phyloP scores from a whole-genome alignment of 2,113 vertebrate genomes.

The Otocyon megalotis region DNA sequence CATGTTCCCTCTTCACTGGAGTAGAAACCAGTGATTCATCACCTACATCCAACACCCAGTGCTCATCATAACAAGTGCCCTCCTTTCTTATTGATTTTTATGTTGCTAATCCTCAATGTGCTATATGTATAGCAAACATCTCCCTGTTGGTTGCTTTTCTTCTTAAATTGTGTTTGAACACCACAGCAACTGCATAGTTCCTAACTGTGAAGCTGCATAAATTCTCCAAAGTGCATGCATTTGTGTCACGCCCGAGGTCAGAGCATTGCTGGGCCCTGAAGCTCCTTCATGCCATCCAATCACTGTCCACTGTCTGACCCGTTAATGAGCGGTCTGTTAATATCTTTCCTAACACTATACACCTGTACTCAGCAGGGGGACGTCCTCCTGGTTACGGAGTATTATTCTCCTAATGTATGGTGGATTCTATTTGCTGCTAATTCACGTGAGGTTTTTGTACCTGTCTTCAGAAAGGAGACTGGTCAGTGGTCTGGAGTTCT shows the following conservation, averaged over 20 bases:
- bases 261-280: neutral
- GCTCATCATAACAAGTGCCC: neutral
- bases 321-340: neutral
- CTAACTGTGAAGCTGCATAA: neutral
- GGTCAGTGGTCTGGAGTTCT: neutral
- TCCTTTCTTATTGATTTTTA: neutral
- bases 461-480: neutral
- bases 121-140: neutral
- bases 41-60: neutral
- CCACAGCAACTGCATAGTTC: neutral
- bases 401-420: neutral
- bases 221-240: neutral
- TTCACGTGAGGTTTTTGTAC: neutral
- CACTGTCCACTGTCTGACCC: neutral
- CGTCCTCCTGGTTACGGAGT: neutral
- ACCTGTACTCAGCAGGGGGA: neutral
- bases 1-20: neutral
- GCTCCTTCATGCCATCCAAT: neutral
- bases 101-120: neutral
- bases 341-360: neutral
- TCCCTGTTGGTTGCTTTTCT: neutral
- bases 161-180: neutral
- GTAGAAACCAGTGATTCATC: neutral
- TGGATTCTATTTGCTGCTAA: neutral
- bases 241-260: neutral